Evolutionary conservation across 1,140 invertebrate genomes (phyloP).

Genomic region (Heliconius eleuchia): DNA sequence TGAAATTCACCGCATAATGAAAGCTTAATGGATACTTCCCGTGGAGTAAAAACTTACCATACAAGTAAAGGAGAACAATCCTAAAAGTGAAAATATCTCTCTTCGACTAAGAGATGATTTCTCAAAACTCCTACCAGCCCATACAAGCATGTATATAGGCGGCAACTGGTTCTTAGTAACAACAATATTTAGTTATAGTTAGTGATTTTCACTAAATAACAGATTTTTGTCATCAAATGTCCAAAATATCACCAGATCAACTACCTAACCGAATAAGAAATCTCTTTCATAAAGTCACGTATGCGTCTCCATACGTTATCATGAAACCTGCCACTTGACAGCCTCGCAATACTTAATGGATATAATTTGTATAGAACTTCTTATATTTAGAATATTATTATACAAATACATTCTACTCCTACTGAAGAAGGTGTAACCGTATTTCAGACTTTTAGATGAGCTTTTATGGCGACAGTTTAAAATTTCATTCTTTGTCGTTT

Average conservation of each 20-base stretch:
- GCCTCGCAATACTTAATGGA: background rate
- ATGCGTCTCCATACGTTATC: slow-evolving; percentile 3
- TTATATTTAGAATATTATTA: slow-evolving; percentile 1
- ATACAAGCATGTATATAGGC: too few species aligned
- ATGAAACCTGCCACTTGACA: background rate
- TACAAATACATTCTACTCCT: background rate
- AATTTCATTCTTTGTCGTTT: background rate
- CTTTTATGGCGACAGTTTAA: background rate
- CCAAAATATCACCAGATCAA: background rate
- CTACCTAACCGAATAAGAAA: background rate
- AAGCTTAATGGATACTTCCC: too few species aligned
- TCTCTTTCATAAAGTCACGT: background rate
- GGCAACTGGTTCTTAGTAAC: background rate
- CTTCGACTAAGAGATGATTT: too few species aligned
- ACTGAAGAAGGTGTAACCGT: background rate
- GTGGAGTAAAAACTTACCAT: too few species aligned
- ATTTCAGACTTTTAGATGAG: slow-evolving; percentile 4
- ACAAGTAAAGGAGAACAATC: too few species aligned
- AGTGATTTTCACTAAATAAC: background rate
- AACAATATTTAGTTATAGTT: background rate
- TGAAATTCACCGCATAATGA: too few species aligned
- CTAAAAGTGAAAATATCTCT: too few species aligned
- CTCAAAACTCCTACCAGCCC: too few species aligned
- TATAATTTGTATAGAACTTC: background rate
- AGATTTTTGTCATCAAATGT: background rate